Conservation (phyloP, 2,888 invertebrate genomes). For the Dynastes grantii region DNA sequence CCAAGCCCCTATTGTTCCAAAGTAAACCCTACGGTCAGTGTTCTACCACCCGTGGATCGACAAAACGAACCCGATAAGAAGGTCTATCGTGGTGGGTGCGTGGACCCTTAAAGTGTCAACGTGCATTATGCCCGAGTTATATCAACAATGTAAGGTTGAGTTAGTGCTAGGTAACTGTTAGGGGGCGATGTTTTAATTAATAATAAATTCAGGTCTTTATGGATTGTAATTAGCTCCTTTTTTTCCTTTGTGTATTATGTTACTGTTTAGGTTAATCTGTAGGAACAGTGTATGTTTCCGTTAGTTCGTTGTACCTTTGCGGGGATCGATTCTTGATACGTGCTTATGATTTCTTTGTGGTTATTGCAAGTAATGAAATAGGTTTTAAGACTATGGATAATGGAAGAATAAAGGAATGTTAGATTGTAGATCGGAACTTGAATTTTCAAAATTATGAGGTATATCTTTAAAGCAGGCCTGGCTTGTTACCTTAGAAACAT, state of each 20-base stretch:
- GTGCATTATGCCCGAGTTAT: slow-evolving; percentile 16
- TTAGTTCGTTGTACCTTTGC: too few relatives aligned
- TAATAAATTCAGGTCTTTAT: slow-evolving; percentile 27
- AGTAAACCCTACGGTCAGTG: slow-evolving; percentile 1
- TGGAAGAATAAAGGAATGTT: too few relatives aligned
- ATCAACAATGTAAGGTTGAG: slow-evolving; percentile 11
- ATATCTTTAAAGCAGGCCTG: too few relatives aligned
- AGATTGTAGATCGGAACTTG: too few relatives aligned
- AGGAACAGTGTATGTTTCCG: too few relatives aligned
- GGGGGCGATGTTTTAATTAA: slow-evolving; percentile 12
- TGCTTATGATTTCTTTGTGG: too few relatives aligned
- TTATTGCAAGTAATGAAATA: too few relatives aligned
- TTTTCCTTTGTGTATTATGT: not conserved
- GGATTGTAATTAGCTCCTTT: not conserved
- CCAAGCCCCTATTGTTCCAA: slow-evolving; percentile 27
- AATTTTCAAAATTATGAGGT: too few relatives aligned
- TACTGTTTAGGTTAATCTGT: not conserved
- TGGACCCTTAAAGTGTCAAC: slow-evolving; percentile 24
- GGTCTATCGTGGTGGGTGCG: not conserved
- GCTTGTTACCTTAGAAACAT: too few relatives aligned
- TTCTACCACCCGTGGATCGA: slow-evolving; percentile 39
- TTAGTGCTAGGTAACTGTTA: slow-evolving; percentile 7
- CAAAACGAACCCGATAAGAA: slow-evolving; percentile 31
- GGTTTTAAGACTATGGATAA: too few relatives aligned
- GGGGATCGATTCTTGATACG: too few relatives aligned